Evolutionary conservation across 2,113 vertebrate species (phyloP), one percentile per base, ranked within the genome.

Genomic region (Ibidorhyncha struthersii): DNA sequence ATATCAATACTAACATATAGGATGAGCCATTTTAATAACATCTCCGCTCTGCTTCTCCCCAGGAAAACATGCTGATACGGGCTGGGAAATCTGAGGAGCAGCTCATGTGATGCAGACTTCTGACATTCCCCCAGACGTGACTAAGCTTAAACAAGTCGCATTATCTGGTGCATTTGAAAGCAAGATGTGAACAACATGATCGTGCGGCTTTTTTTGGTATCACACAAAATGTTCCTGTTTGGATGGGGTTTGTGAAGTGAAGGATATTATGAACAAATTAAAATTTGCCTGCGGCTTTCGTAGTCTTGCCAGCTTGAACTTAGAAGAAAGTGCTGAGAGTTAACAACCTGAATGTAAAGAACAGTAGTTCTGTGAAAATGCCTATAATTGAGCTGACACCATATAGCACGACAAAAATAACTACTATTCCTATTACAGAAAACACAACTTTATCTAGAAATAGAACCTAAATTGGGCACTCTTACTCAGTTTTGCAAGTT

Each of bases 61-160:
- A 65, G 82, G 59, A 90, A 90, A 94, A 81, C 82, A 84, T 65
- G 87, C 90, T 92, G 90, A 96, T 93, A 85, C 2, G 10, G 86
- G 71, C 83, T 89, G 84, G 77, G 94, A 97, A 97, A 97, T 92
- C 77, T 94, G 95, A 97, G 91, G 62, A 96, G 95, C 89, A 79
- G 86, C 90, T 94, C 97, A 97, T 96, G 94, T 95, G 96, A 96
- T 50, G 65, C 70, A 78, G 73, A 86, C 89, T 97, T 71, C 87
- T 94, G 94, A 96, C 96, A 94, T 93, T 92, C 87, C 66, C 76
- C 16, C 6, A 94, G 84, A 81, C 91, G 62, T 95, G 94, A 96
- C 95, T 97, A 96, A 96, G 93, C 93, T 96, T 77, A 92, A 97
- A 97, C 94, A 96, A 97, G 96, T 83, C 77, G 97, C 83, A 95